Evolutionary conservation across 2,888 invertebrate species (phyloP), one percentile per base, ranked within the genome.

Genomic region (Dolichomitus sp.): DNA sequence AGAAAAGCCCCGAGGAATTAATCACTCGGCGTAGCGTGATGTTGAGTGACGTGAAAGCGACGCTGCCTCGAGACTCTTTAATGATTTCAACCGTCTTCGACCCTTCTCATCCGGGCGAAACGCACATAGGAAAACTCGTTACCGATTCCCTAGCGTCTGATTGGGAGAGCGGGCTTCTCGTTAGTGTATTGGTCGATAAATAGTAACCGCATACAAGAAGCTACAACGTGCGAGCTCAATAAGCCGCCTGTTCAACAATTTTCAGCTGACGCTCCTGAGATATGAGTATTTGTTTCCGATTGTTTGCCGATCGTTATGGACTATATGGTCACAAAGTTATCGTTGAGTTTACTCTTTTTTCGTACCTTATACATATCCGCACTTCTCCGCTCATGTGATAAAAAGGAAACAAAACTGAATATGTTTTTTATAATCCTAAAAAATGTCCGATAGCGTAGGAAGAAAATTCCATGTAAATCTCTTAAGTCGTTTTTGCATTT

Each of bases 1-100:
- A 37, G 37, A 79, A 73, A 80, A 61, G 66, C 73, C 70, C 54
- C 45, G 50, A 72, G 77, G 72, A 88, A 88, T 88, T 87, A 87
- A 88, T 88, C 79, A 84, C 52, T 59, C 57, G 57, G 59, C 42
- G 59, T 80, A 75, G 84, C 63, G 40, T 40, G 50, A 72, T 50
- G 48, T 19, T 30, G 40, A 73, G 61, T 59, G 70, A 45, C 45
- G 66, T 33, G 50, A 76, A 57, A 72, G 52, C 76, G 12, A 45
- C 59, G 70, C 83, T 83, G 83, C 83, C 65, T 57, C 17, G 40
- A 59, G 50, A 59, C 59, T 80, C 75, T 84, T 87, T 85, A 84
- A 83, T 72, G 77, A 84, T 82, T 85, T 70, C 66, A 72, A 69
- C 54, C 54, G 40, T 27, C 73, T 59, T 37, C 61, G n/a, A 65